Evolutionary conservation across 2,113 vertebrate species (phyloP).

Genomic region (Dasyprocta punctata): DNA sequence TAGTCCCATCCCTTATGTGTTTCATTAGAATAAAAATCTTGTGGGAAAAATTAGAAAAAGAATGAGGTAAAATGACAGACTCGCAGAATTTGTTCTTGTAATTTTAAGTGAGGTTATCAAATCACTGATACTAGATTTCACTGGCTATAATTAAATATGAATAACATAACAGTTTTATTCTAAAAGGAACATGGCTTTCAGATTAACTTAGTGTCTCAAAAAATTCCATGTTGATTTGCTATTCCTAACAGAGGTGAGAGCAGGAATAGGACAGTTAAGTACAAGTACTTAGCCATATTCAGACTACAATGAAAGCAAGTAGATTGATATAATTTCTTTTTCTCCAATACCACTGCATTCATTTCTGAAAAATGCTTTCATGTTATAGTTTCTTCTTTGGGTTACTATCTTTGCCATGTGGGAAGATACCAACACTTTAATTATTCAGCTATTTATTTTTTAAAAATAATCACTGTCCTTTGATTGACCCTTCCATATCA

Average conservation of each 20-base stretch:
- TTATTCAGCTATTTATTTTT: slow-evolving; percentile 67
- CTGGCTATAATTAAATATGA: neutral
- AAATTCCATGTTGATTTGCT: slow-evolving; percentile 35
- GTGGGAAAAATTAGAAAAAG: neutral
- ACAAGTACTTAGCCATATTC: neutral
- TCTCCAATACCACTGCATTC: slow-evolving; percentile 37
- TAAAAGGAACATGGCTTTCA: slow-evolving; percentile 23
- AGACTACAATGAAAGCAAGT: slow-evolving; percentile 5
- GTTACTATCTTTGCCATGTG: slow-evolving; percentile 53
- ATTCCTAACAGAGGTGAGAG: slow-evolving; percentile 42
- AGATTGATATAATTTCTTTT: slow-evolving; percentile 5
- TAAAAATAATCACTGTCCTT: slow-evolving; percentile 59
- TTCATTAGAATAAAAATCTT: slow-evolving; percentile 25
- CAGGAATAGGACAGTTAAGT: neutral
- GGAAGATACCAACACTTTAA: slow-evolving; percentile 51
- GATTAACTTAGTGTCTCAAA: neutral
- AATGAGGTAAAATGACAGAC: neutral
- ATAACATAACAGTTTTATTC: slow-evolving; percentile 34
- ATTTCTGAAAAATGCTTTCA: slow-evolving; percentile 46
- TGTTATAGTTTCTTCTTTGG: slow-evolving; percentile 52
- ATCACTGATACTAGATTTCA: neutral
- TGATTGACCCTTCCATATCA: slow-evolving; percentile 24
- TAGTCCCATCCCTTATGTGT: no score
- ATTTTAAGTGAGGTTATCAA: slow-evolving; percentile 11
- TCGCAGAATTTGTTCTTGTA: neutral